Evolutionary conservation across 2,888 invertebrate species (phyloP), one percentile per base, ranked within the genome.

Genomic region (Homarus gammarus): DNA sequence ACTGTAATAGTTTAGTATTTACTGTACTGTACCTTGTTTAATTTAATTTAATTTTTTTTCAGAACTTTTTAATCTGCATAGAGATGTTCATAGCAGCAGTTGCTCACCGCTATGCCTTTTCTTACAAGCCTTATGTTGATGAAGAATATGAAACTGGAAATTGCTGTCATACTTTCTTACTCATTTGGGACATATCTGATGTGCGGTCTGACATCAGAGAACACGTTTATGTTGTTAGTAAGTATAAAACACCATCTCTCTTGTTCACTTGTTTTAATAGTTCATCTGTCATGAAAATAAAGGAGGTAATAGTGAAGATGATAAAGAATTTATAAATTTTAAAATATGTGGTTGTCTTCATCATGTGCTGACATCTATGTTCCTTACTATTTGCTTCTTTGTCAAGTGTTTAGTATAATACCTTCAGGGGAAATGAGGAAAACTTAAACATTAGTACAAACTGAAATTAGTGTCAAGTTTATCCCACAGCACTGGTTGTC

Each of bases 181-280:
- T 98, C 31, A 98, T 99, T 98, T 98, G 98, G 96, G 98, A 99
- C 93, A 96, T 99, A n/a, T 97, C 98, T 0, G 99, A 99, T 94
- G 98, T 99, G 68, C 97, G 97, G 92, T 96, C 96, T 91, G 99
- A 99, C 93, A 97, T 99, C 82, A 96, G 97, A 49, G 98, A 99
- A 93, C 99, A 99, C 94, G 95, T 99, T 87, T 97, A 97, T 27
- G 98, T 98, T 89, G 97, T 99, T 73, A 96, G 97, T 94, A 91
- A 93, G 94, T 92, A 77, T 33, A 22, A 61, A 0, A 27, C 0
- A 3, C 1, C 49, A 22, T 40, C 10, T 40, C 15, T 49, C 49
- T 49, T 31, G 10, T 68, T 27, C 31, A 64, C 64, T 18, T 56
- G 12, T 56, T 56, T 10, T 56, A 18, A 18, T 56, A 56, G 56